Conservation (phyloP, 2,113 vertebrate species). For the Pseudois nayaur region DNA sequence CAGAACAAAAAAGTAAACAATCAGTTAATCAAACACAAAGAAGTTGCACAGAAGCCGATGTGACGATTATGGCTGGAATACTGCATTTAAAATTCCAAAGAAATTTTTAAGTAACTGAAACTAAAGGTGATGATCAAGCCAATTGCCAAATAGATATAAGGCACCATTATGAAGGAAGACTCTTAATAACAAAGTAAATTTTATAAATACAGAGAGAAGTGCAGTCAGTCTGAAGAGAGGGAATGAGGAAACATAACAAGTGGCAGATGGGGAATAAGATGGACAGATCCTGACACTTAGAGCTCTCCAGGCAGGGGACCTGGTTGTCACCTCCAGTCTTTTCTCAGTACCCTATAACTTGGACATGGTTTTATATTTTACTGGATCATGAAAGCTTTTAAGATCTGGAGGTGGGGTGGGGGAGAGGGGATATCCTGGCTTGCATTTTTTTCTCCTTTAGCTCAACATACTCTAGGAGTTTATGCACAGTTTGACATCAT, state of each 20-base stretch:
- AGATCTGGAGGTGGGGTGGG: neutral
- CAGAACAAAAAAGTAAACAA: neutral
- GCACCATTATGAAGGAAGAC: neutral
- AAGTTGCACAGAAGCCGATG: neutral
- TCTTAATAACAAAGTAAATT: neutral
- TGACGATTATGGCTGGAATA: neutral
- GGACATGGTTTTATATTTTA: neutral
- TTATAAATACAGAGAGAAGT: neutral
- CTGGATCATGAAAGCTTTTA: neutral
- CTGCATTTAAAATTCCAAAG: neutral
- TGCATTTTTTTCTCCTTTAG: neutral
- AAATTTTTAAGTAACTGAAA: neutral
- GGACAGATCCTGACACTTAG: neutral
- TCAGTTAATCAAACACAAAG: neutral
- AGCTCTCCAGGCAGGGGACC: too few species aligned
- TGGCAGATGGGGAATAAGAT: neutral
- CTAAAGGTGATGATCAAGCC: neutral
- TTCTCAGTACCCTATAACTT: neutral
- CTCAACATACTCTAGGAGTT: neutral
- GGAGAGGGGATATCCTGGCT: rapidly evolving
- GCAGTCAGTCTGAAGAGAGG: neutral
- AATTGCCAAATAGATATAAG: neutral
- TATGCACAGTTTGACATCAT: neutral
- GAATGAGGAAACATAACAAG: neutral
- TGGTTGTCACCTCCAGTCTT: neutral